Percentiles rank a stretch among this genome's conserved stretches.
Evolutionary conservation across 2,888 invertebrate species (phyloP).

Genomic region (Yponomeuta sedellus): DNA sequence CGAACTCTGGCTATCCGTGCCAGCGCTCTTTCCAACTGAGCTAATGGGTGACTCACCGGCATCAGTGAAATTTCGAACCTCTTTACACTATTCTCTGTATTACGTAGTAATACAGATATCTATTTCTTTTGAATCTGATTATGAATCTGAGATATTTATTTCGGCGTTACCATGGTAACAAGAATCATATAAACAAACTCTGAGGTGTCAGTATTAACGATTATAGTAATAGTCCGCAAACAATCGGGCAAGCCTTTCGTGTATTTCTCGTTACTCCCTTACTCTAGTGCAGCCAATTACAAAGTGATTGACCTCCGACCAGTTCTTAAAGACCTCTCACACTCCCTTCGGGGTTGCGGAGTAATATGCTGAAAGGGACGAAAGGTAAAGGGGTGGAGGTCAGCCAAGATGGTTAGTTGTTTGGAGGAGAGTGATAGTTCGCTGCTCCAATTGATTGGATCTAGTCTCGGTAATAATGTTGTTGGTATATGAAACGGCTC

Average conservation of each 20-base stretch:
- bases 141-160: too few relatives aligned
- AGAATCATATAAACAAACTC: too few relatives aligned
- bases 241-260: not conserved
- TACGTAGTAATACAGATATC: too few relatives aligned
- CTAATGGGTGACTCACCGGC: too few relatives aligned
- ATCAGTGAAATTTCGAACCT: too few relatives aligned
- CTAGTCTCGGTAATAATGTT: conserved; percentile 11
- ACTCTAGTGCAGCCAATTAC: conserved; percentile 58
- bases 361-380: not conserved
- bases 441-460: conserved; percentile 14
- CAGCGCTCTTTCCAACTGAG: too few relatives aligned
- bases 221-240: too few relatives aligned
- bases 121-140: too few relatives aligned
- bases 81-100: too few relatives aligned
- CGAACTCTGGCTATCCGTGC: too few relatives aligned
- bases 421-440: conserved; percentile 6
- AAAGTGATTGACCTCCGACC: conserved; percentile 60
- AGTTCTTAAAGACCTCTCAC: conserved; percentile 29
- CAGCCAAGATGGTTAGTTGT: conserved; percentile 2
- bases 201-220: too few relatives aligned
- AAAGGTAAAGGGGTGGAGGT: not conserved
- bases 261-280: not conserved
- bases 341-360: conserved; percentile 11
- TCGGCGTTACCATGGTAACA: too few relatives aligned
- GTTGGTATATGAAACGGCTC: conserved; percentile 3